Evolutionary conservation across 2,113 vertebrate species (phyloP).

Genomic region (Labrus mixtus): DNA sequence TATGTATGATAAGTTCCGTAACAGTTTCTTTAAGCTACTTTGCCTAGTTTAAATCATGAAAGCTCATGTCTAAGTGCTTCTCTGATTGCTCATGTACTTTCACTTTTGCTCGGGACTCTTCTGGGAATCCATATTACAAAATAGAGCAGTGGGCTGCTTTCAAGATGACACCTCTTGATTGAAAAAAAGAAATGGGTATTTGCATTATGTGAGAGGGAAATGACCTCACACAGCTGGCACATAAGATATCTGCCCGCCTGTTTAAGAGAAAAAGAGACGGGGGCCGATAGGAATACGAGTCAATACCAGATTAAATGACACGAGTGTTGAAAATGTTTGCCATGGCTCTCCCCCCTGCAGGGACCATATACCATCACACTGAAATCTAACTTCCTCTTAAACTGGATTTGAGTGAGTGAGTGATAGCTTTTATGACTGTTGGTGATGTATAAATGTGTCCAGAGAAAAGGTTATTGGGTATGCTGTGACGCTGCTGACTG

Average conservation of each 20-base stretch:
- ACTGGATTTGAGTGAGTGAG: background rate
- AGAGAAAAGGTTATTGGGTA: background rate
- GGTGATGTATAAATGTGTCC: background rate
- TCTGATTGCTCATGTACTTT: background rate
- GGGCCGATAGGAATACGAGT: slow-evolving; percentile 25
- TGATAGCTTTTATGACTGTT: background rate
- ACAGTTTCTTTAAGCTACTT: background rate
- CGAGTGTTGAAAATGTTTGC: slow-evolving; percentile 41
- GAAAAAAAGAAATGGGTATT: slow-evolving; percentile 12
- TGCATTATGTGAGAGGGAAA: slow-evolving; percentile 22
- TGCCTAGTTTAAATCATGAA: background rate
- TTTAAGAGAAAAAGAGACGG: slow-evolving; percentile 27
- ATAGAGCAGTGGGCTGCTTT: background rate
- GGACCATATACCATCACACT: slow-evolving; percentile 3
- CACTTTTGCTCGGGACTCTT: background rate
- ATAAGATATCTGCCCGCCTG: slow-evolving; percentile 12
- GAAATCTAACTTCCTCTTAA: background rate
- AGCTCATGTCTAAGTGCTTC: background rate
- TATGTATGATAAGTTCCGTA: too few species aligned
- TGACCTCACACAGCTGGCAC: slow-evolving; percentile 1
- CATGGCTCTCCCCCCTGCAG: slow-evolving; percentile 20
- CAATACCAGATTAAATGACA: slow-evolving; percentile 47
- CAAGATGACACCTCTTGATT: slow-evolving; percentile 7
- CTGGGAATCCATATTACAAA: background rate
- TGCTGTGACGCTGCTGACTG: slow-evolving; percentile 11